phyloP scores from a whole-genome alignment of 2,113 vertebrate species.

The Xyrauchen texanus region DNA sequence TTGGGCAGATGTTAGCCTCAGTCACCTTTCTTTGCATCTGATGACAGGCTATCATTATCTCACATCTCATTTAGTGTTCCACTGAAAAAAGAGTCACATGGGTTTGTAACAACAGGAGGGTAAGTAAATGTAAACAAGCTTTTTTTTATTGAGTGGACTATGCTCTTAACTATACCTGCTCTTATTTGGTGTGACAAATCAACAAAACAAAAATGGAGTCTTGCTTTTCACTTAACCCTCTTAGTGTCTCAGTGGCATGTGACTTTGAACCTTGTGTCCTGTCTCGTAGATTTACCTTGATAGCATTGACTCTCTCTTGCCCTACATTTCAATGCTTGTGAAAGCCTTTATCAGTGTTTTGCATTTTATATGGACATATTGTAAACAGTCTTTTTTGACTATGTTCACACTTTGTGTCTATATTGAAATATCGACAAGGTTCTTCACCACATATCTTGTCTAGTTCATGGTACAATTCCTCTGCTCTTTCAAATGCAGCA shows the following conservation, averaged over 20 bases:
- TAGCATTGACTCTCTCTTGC: too few relatives aligned
- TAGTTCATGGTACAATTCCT: constrained; percentile 57
- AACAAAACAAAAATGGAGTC: neutral
- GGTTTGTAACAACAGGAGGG: too few relatives aligned
- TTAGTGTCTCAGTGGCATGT: neutral
- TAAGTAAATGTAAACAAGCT: too few relatives aligned
- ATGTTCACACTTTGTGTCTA: neutral
- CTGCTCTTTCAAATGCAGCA: constrained; percentile 46
- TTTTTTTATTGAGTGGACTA: too few relatives aligned
- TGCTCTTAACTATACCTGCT: neutral
- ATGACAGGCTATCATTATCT: too few relatives aligned
- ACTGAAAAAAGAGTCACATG: too few relatives aligned
- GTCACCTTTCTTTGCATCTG: too few relatives aligned
- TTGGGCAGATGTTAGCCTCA: too few relatives aligned
- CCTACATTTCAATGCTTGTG: neutral
- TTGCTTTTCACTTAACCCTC: neutral
- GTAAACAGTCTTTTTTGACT: neutral
- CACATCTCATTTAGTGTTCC: too few relatives aligned
- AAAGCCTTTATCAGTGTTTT: neutral
- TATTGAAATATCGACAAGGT: neutral
- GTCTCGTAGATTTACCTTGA: neutral
- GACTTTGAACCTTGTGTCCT: constrained; percentile 14
- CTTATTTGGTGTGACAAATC: neutral
- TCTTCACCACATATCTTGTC: constrained; percentile 39
- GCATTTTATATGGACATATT: neutral